Evolutionary conservation across 2,113 vertebrate species (phyloP), one percentile per base, ranked within the genome.

Genomic region (Sebastes schlegelii): DNA sequence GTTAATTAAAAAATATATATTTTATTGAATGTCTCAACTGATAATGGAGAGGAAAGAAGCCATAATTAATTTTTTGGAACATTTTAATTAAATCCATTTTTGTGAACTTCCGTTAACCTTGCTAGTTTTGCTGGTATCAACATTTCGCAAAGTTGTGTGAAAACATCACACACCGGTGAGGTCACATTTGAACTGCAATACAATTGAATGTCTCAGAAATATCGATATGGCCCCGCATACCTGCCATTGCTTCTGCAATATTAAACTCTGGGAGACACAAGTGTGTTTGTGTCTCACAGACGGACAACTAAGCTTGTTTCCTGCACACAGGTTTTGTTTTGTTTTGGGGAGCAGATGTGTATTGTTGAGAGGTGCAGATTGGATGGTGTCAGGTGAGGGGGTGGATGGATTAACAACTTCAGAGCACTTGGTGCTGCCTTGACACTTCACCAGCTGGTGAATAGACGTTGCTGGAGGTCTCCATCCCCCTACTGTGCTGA

Each of bases 371-470:
- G 58, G 16, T 55, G 55, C 82, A 77, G 80, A 78, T 73, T 76
- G 58, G 69, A 73, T 58, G 19, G 55, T 66, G 73, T 69, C 77
- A 79, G 60, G 68, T 64, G 68, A 77, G 43, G 51, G 66, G 66
- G 62, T 75, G 79, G 61, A 62, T 51, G 13, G 55, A 83, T 83
- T 83, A 63, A 83, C 34, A 58, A 80, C 71, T 78, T 83, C 49
- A 79, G 57, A 77, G 80, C 26, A 55, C 79, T 81, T 77, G 34
- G 43, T 73, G 60, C 54, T 61, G 48, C 46, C 26, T 42, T 77
- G 51, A 42, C 71, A 60, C 71, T 61, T 57, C 45, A 77, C 60
- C 83, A 84, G 69, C 61, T 71, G 68, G 21, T 77, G 77, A 64
- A 79, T 26, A 72, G 63, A 75, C 40, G 23, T 26, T 64, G 45